These are phyloP conservation scores for Perizoma affinitatum DNA, from an alignment of 2,888 invertebrate species.

Conservation along the genomic window DNA sequence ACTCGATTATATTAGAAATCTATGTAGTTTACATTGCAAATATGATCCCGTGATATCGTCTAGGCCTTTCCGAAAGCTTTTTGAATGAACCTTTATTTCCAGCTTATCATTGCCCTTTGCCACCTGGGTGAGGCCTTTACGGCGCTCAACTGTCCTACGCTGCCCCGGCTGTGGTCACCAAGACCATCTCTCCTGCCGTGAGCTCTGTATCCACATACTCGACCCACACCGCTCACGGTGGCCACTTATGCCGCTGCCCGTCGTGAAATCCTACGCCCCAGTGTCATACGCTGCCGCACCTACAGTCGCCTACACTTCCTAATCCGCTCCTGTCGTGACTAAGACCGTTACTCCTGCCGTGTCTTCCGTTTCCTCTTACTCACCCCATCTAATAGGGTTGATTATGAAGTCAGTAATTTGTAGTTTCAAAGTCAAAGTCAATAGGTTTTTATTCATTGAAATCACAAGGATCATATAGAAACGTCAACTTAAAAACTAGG, in stretches of 20 bases:
- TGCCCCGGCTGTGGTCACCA: constrained; percentile 58
- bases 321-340: constrained; percentile 74
- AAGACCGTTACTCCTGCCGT: constrained; percentile 52
- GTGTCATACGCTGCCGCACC: constrained; percentile 82
- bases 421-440: too few relatives aligned
- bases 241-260: constrained; percentile 54
- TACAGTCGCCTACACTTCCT: constrained; percentile 85
- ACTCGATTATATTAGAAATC: too few relatives aligned
- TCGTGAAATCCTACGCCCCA: constrained; percentile 43
- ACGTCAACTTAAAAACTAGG: too few relatives aligned
- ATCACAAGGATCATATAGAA: too few relatives aligned
- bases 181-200: constrained; percentile 53
- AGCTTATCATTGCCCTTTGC: constrained; percentile 85
- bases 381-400: too few relatives aligned
- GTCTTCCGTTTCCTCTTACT: constrained; percentile 52
- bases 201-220: constrained; percentile 63
- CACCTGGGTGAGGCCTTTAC: constrained; percentile 80
- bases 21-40: too few relatives aligned
- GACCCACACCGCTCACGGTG: constrained; percentile 55
- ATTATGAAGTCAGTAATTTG: too few relatives aligned
- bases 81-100: constrained; percentile 36
- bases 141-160: constrained; percentile 77
- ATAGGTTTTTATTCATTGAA: too few relatives aligned
- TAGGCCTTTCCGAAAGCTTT: not conserved
- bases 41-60: not conserved